These are phyloP conservation scores for Ctenosaura bakeri DNA, from an alignment of 2,797 vertebrate species.

Conservation along the genomic window DNA sequence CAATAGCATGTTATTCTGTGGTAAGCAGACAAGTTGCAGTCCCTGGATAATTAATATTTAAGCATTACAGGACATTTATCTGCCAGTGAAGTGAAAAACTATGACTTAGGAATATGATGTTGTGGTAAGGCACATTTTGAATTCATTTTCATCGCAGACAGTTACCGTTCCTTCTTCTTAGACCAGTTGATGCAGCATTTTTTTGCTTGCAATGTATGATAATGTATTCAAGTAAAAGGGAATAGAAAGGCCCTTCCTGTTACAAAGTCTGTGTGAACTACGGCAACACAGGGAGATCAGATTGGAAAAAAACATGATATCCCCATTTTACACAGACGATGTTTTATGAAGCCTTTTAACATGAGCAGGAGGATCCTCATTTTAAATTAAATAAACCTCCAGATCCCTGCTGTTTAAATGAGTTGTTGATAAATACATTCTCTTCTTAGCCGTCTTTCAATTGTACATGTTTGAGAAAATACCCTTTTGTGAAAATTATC, in stretches of 20 bases:
- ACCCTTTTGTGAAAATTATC: slow-evolving; percentile 59
- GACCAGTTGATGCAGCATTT: neutral
- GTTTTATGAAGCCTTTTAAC: slow-evolving; percentile 60
- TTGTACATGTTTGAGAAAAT: slow-evolving; percentile 55
- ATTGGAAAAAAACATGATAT: slow-evolving; percentile 3
- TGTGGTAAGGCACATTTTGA: slow-evolving; percentile 28
- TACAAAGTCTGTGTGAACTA: slow-evolving; percentile 22
- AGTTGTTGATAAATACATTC: slow-evolving; percentile 70
- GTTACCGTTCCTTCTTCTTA: slow-evolving; percentile 3
- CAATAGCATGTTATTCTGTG: slow-evolving; percentile 52
- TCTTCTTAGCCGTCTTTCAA: slow-evolving; percentile 62
- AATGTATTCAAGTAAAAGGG: neutral
- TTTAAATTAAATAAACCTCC: slow-evolving; percentile 71
- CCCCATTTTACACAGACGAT: slow-evolving; percentile 52
- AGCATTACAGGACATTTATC: slow-evolving; percentile 1
- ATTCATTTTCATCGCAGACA: slow-evolving; percentile 9
- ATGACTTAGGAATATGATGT: neutral
- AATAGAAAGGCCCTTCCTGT: slow-evolving; percentile 11
- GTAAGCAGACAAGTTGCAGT: slow-evolving; percentile 47
- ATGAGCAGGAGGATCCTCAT: slow-evolving; percentile 66
- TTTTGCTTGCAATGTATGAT: slow-evolving; percentile 3
- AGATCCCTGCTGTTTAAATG: slow-evolving; percentile 68
- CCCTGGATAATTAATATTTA: slow-evolving; percentile 19
- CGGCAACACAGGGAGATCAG: slow-evolving; percentile 21
- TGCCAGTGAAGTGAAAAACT: slow-evolving; percentile 11